Base-by-base conservation (phyloP, 2,888 invertebrate genomes). In the Andrena bicolor region DNA sequence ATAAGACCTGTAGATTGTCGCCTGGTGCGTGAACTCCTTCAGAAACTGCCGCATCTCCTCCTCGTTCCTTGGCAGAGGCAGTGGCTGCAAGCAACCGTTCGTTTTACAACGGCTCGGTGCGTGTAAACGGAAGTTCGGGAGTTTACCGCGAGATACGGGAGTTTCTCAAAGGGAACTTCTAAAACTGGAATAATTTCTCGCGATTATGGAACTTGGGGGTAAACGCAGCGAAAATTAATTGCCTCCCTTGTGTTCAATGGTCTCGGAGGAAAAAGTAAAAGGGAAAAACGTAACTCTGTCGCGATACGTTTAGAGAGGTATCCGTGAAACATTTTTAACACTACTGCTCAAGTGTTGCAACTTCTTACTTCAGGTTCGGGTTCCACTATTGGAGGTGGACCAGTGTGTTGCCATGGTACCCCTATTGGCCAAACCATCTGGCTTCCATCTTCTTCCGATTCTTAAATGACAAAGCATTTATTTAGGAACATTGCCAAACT, bases 1-100 rank as follows among this genome's bases (percentile, higher is more conserved):
- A 61, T 90, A 88, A 2, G 87, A 88, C 48, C 88, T 85, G 65
- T 90, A 92, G 41, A 88, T 69, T 23, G 87, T 90, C 2, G 91
- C 90, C 64, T 86, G 80, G 41, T 83, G 72, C 35, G 83, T 86
- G 48, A 92, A 87, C n/a, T 87, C 70, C 63, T 69, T 86, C 16
- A 85, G 41, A 4, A 90, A 69, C 23, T 76, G 35, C n/a, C 49
- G 32, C 89, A 91, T 90, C 76, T 90, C 87, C 23, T 75, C 49
- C 66, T 81, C 79, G 76, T 76, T 77, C 7, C 26, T 68, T 2
- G 90, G 90, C 20, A 90, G 53, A 23, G 89, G 81, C 32, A 91
- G 82, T 16, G 60, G 66, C 90, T 91, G 76, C 28, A 63, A 63
- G 71, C 73, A 64, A 56, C 1, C 48, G 23, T 10, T 26, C 26